Percentiles rank a stretch among this genome's conserved stretches.
Conservation (phyloP, 2,888 invertebrate genomes). For the Thumatha senex region DNA sequence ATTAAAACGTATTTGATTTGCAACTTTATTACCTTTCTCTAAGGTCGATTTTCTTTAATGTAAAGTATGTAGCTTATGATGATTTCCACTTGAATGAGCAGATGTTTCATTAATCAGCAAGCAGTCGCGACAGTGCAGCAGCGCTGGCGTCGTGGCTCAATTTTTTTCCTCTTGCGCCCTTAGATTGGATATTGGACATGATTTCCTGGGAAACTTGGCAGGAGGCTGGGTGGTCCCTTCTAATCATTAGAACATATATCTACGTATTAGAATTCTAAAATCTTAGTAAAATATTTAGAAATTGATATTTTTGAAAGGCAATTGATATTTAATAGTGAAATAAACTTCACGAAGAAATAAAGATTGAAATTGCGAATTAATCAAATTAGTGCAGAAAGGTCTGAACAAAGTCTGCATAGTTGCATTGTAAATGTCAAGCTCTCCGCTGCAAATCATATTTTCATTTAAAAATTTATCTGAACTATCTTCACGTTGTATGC, state of each 20-base stretch:
- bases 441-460: no score
- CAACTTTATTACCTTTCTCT: conserved; percentile 14
- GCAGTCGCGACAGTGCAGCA: conserved; percentile 80
- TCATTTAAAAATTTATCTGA: no score
- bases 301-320: no score
- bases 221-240: conserved; percentile 72
- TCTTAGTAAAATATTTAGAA: no score
- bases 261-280: neutral
- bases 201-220: conserved; percentile 76
- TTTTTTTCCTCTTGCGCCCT: conserved; percentile 80
- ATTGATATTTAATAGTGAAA: no score
- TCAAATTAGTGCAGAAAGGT: no score
- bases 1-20: conserved; percentile 9
- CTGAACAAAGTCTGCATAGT: no score
- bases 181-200: conserved; percentile 80
- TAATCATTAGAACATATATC: conserved; percentile 38
- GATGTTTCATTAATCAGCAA: conserved; percentile 80
- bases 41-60: conserved; percentile 24
- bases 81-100: conserved; percentile 69
- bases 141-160: conserved; percentile 74
- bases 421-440: no score
- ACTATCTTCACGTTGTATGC: no score
- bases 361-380: no score
- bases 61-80: conserved; percentile 33
- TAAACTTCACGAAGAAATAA: neutral